phyloP scores from a whole-genome alignment of 2,888 invertebrate genomes.

The Imbricaverruca yamaguchii region DNA sequence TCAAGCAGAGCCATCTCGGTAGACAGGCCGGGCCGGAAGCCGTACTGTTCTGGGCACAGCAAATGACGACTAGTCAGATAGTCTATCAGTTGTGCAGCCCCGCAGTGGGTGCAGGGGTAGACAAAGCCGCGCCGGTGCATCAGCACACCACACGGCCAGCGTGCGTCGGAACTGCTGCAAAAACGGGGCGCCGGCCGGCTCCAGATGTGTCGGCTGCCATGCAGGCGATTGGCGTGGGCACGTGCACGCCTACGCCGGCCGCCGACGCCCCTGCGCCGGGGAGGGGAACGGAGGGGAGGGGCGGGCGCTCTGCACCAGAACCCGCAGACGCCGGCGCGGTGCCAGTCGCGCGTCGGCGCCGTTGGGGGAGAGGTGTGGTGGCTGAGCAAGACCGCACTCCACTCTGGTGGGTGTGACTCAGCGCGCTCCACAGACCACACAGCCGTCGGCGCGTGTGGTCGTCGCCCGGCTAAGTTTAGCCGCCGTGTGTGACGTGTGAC shows the following conservation, averaged over 20 bases:
- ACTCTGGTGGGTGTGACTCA: neutral
- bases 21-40: too few species aligned
- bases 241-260: neutral
- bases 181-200: neutral
- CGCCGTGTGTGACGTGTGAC: neutral
- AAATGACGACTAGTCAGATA: too few species aligned
- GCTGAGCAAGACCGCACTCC: neutral
- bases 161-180: neutral
- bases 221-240: neutral
- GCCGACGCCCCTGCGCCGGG: neutral
- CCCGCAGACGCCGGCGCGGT: neutral
- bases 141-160: neutral
- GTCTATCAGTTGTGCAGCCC: too few species aligned
- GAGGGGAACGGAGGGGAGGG: too few species aligned
- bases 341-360: conserved; percentile 10
- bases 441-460: neutral
- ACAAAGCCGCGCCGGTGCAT: neutral
- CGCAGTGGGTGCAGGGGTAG: too few species aligned
- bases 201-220: neutral
- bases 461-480: neutral
- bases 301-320: too few species aligned
- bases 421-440: neutral
- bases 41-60: too few species aligned
- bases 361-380: neutral
- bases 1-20: too few species aligned